phyloP scores from a whole-genome alignment of 53 echinoderm and acorn worm genomes.

The Apostichopus leukothele region DNA sequence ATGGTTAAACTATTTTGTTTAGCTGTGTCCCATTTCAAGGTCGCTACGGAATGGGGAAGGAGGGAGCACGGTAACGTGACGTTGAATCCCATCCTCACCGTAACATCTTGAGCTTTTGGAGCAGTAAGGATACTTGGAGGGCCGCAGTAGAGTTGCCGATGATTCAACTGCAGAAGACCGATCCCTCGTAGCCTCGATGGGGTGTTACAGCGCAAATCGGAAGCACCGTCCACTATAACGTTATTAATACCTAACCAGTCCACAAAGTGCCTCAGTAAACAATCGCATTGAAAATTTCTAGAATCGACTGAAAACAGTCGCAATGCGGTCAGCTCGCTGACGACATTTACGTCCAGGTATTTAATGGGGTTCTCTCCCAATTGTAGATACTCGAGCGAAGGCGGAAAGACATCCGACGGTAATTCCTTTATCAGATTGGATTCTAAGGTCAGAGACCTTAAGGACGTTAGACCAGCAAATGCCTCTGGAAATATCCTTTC shows the following conservation, averaged over 20 bases:
- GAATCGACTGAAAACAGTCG: slow-evolving; percentile 67
- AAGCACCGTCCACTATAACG: slow-evolving; percentile 58
- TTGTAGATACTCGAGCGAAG: slow-evolving; percentile 46
- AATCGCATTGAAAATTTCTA: slow-evolving; percentile 81
- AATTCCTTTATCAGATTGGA: slow-evolving; percentile 58
- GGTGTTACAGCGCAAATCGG: slow-evolving; percentile 67
- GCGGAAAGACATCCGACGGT: slow-evolving; percentile 47
- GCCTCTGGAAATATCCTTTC: slow-evolving; percentile 51
- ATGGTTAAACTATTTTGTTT: background rate
- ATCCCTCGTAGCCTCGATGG: slow-evolving; percentile 45
- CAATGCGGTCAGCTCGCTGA: slow-evolving; percentile 53
- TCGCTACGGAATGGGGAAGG: background rate
- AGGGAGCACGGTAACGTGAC: slow-evolving; percentile 69
- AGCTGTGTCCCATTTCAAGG: slow-evolving; percentile 12
- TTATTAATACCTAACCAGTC: slow-evolving; percentile 71
- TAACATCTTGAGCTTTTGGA: slow-evolving; percentile 60
- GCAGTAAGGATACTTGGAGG: slow-evolving; percentile 62
- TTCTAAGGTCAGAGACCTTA: slow-evolving; percentile 67
- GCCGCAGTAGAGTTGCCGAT: slow-evolving; percentile 4
- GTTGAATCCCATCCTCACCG: slow-evolving; percentile 58
- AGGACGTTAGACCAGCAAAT: slow-evolving; percentile 57
- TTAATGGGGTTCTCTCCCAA: slow-evolving; percentile 67
- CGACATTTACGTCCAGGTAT: slow-evolving; percentile 59
- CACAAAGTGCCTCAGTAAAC: slow-evolving; percentile 70
- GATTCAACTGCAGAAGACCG: slow-evolving; percentile 17